These are phyloP conservation scores for Tetramorium alpestre DNA, from an alignment of 1,140 invertebrate genomes.

Conservation along the genomic window DNA sequence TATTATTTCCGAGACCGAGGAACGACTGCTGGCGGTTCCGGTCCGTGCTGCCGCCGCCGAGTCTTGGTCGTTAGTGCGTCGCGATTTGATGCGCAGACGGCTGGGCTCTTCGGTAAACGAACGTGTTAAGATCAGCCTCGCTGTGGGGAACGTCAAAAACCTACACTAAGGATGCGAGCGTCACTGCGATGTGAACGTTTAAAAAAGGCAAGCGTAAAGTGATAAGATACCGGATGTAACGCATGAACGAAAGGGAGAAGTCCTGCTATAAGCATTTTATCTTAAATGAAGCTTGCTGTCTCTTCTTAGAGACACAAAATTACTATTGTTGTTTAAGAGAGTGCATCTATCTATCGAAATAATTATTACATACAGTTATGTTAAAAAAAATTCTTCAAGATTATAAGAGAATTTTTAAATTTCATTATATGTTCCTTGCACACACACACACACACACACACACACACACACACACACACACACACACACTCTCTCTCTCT, in stretches of 20 bases:
- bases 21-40: slow-evolving; percentile 56
- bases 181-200: neutral
- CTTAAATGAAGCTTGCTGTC: neutral
- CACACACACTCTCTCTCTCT: neutral
- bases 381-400: neutral
- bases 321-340: neutral
- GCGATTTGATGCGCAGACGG: slow-evolving; percentile 65
- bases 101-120: slow-evolving; percentile 46
- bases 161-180: neutral
- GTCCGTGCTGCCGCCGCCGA: slow-evolving; percentile 41
- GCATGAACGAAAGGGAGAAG: neutral
- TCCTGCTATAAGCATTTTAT: neutral
- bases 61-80: slow-evolving; percentile 60
- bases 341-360: neutral
- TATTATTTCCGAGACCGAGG: slow-evolving; percentile 74
- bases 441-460: too few relatives aligned
- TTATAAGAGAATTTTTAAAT: neutral
- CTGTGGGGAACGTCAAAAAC: slow-evolving; percentile 51
- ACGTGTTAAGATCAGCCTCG: slow-evolving; percentile 30
- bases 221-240: slow-evolving; percentile 42
- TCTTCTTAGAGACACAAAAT: neutral
- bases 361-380: neutral
- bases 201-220: slow-evolving; percentile 10
- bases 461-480: too few relatives aligned
- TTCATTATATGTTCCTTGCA: neutral